Evolutionary conservation across 1,140 invertebrate genomes (phyloP).

Genomic region (Mizuhopecten yessoensis): DNA sequence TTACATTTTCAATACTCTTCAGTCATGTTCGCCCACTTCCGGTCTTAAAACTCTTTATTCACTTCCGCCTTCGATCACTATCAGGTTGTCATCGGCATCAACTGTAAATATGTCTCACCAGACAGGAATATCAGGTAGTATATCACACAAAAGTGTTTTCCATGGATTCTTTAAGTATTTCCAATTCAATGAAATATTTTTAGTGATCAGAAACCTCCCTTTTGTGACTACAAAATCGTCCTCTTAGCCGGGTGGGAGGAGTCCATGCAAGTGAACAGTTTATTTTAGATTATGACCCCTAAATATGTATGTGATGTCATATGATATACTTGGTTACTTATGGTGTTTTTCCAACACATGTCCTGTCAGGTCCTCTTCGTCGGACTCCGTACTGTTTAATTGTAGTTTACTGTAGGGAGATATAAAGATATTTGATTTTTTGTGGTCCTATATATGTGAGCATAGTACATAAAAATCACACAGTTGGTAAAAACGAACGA

Average conservation of each 20-base stretch:
- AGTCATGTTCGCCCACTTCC: not conserved
- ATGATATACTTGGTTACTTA: too few relatives aligned
- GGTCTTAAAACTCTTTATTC: slow-evolving; percentile 52
- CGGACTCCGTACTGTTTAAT: too few relatives aligned
- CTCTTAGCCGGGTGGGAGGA: not conserved
- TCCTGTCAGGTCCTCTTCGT: too few relatives aligned
- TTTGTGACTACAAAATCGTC: not conserved
- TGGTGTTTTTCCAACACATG: too few relatives aligned
- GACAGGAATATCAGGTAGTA: slow-evolving; percentile 76
- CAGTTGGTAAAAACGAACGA: too few relatives aligned
- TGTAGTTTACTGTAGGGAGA: too few relatives aligned
- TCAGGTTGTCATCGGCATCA: not conserved
- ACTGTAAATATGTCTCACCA: slow-evolving; percentile 73
- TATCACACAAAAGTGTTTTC: not conserved
- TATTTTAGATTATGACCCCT: too few relatives aligned
- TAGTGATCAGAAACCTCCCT: not conserved
- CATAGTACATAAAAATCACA: too few relatives aligned
- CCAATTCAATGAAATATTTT: not conserved
- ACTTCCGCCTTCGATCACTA: slow-evolving; percentile 52
- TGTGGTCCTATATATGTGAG: too few relatives aligned
- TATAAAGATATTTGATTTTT: too few relatives aligned
- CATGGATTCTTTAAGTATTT: not conserved
- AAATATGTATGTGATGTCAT: too few relatives aligned
- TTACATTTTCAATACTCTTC: not conserved
- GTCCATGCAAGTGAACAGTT: not conserved